These are phyloP conservation scores for Aporrectodea caliginosa DNA, from an alignment of 1,140 invertebrate species.

Conservation along the genomic window DNA sequence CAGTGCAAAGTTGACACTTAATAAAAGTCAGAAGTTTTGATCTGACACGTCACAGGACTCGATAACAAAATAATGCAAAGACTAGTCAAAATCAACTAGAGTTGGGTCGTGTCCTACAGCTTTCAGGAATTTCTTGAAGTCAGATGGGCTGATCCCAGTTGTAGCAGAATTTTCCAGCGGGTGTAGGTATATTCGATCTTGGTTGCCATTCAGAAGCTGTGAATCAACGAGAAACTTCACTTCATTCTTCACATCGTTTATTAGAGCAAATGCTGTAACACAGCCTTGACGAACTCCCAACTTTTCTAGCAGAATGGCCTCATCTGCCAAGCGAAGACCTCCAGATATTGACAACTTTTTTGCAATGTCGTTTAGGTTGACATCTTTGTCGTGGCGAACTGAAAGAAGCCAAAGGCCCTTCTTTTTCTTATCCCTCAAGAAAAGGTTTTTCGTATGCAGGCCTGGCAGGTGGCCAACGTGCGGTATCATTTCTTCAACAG, in stretches of 20 bases:
- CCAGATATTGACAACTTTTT: constrained; percentile 48
- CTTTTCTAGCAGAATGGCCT: constrained; percentile 44
- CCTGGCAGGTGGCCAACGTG: constrained; percentile 46
- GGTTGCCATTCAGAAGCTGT: constrained; percentile 38
- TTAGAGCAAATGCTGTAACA: constrained; percentile 52
- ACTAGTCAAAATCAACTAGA: constrained; percentile 34
- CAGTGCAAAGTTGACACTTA: no score
- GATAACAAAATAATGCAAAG: no score
- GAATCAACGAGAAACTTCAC: constrained; percentile 50
- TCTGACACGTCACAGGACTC: no score
- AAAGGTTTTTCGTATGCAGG: constrained; percentile 54
- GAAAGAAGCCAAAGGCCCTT: constrained; percentile 53
- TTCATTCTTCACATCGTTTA: constrained; percentile 50
- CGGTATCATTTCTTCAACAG: constrained; percentile 53
- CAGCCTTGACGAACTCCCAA: constrained; percentile 52
- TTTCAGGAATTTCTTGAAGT: constrained; percentile 47
- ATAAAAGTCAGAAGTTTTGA: no score
- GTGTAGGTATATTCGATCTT: constrained; percentile 48
- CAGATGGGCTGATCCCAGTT: constrained; percentile 40
- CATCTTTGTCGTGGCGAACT: constrained; percentile 48
- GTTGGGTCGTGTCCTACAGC: constrained; percentile 42
- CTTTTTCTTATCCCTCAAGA: constrained; percentile 54
- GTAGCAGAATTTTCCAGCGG: constrained; percentile 52
- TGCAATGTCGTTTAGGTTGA: constrained; percentile 50
- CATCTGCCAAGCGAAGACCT: constrained; percentile 52